A percentile compares a stretch with the other conserved stretches of the same genome.
Evolutionary conservation across 2,113 vertebrate species (phyloP).

Genomic region (Lepidiolamprologus cunningtoni): DNA sequence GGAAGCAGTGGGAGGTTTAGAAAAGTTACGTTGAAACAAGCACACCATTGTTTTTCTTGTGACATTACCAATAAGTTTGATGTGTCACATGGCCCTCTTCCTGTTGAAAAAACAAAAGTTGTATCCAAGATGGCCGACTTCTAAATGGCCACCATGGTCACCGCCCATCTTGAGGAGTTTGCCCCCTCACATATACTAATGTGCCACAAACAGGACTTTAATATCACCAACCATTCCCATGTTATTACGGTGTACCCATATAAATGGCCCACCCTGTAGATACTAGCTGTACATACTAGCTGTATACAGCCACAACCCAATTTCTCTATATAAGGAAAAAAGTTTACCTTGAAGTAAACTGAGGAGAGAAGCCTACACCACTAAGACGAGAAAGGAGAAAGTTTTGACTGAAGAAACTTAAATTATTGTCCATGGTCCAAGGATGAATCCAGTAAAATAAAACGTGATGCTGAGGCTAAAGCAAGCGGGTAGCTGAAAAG

Average conservation of each 20-base stretch:
- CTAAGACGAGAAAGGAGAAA: not conserved
- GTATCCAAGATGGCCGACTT: not conserved
- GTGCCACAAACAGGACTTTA: not conserved
- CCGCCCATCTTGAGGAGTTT: not conserved
- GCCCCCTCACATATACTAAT: not conserved
- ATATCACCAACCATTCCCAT: not conserved
- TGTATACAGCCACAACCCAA: not conserved
- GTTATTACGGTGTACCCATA: fast-evolving
- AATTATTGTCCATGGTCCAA: not conserved
- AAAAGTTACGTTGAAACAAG: not conserved
- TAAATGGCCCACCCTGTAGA: fast-evolving
- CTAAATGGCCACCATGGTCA: not conserved
- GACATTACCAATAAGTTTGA: not conserved
- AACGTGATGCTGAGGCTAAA: fast-evolving
- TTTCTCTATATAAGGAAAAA: not conserved
- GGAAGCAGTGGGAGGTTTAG: not conserved
- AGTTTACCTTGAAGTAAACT: not conserved
- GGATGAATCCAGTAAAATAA: not conserved
- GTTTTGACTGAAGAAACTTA: not conserved
- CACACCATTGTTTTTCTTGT: not conserved
- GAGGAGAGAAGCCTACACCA: not conserved
- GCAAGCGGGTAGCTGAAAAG: not conserved
- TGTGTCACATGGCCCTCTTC: not conserved
- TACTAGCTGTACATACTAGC: not conserved
- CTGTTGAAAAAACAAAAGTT: not conserved